Evolutionary conservation across 2,797 vertebrate species (phyloP), one percentile per base, ranked within the genome.

Genomic region (Odontamblyopus lacepedii): DNA sequence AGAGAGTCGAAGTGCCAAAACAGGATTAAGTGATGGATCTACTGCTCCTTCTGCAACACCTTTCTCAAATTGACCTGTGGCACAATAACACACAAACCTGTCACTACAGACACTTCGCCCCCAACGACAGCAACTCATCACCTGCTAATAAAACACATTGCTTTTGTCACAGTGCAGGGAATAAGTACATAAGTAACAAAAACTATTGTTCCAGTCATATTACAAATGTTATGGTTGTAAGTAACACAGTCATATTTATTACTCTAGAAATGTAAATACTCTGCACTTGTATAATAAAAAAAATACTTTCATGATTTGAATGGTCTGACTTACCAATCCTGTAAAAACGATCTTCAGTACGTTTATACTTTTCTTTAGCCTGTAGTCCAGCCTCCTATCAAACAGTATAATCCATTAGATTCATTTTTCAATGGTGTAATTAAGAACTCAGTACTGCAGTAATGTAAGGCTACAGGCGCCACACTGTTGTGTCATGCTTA

Each of bases 301-400:
- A 57, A 57, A 57, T 2, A 6, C 5, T 51, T 51, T 51, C 15
- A 51, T 48, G 44, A 4, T 51, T 50, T 51, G 18, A 51, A 51
- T 5, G 3, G n/a, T n/a, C 53, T 26, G 13, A 86, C 86, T 92
- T 90, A 98, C 97, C 96, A 75, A 98, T 96, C 94, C 95, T 95
- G 92, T 96, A 96, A 86, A 97, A 99, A 67, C 95, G 96, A 80
- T 99, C 97, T 74, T 98, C 95, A 71, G 96, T 95, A 72, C 87
- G 93, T 89, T 95, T 97, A 83, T 93, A 94, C 85, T 94, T 94
- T 64, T 98, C 97, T 97, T 98, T 98, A 95, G 94, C 95, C 94
- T 95, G 95, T 85, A 89, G 60, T 85, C 87, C 90, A 27, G 83
- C 30, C 35, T 94, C 92, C 94, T 95, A 71, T 38, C 66, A 63